Evolutionary conservation across 1,140 invertebrate genomes (phyloP).

Genomic region (Cherax quadricarinatus): DNA sequence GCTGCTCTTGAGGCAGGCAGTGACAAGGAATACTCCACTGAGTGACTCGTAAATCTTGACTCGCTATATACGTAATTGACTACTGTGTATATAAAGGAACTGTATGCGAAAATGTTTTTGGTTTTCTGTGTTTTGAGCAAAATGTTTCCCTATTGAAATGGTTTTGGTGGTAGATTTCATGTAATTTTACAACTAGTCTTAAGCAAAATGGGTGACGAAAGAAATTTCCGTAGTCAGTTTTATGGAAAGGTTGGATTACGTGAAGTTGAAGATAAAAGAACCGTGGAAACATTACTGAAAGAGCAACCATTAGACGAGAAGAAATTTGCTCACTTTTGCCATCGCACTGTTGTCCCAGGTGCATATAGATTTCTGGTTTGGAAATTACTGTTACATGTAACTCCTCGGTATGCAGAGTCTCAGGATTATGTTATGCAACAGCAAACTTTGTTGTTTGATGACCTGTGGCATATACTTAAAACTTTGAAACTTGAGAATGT

Average conservation of each 20-base stretch:
- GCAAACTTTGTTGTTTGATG: conserved; percentile 61
- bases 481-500: conserved; percentile 25
- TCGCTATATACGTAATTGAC: too few relatives aligned
- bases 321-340: conserved; percentile 82
- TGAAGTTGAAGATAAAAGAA: conserved; percentile 94
- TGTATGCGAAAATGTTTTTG: background rate
- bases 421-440: conserved; percentile 50
- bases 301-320: conserved; percentile 88
- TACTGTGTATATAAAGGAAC: background rate
- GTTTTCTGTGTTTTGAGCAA: background rate
- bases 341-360: conserved; percentile 86
- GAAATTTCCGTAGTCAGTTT: conserved; percentile 93
- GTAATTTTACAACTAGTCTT: background rate
- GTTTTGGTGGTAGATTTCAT: background rate
- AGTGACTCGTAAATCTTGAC: background rate
- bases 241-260: conserved; percentile 93
- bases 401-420: conserved; percentile 77
- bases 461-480: conserved; percentile 56
- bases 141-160: background rate
- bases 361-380: conserved; percentile 89
- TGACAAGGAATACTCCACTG: background rate
- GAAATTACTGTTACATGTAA: conserved; percentile 84
- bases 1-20: background rate
- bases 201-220: conserved; percentile 68
- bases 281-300: conserved; percentile 92